These are phyloP conservation scores for Stichodactyla helianthus DNA, from an alignment of 64 coral and sea anemone species.

Conservation along the genomic window DNA sequence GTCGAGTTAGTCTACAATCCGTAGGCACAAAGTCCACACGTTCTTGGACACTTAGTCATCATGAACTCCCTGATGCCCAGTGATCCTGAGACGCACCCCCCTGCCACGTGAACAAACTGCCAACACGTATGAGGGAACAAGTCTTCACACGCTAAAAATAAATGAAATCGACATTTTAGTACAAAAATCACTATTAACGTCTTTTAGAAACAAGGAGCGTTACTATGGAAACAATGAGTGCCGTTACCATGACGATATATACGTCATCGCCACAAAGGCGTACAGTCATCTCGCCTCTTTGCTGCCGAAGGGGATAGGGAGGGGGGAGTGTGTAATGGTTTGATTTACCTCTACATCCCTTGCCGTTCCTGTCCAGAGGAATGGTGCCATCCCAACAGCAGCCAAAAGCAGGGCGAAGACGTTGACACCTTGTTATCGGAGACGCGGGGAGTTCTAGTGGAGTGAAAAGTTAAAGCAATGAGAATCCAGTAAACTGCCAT, in stretches of 20 bases:
- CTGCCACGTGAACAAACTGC: neutral
- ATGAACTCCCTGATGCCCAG: neutral
- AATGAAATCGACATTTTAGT: neutral
- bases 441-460: neutral
- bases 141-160: neutral
- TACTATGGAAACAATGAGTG: neutral
- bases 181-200: no score
- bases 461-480: neutral
- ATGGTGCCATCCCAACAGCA: constrained; percentile 11
- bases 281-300: no score
- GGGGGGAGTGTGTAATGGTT: neutral
- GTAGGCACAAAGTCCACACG: neutral
- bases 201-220: no score
- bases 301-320: no score
- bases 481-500: neutral
- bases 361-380: neutral
- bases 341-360: neutral
- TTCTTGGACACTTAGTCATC: neutral
- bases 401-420: neutral
- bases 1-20: neutral
- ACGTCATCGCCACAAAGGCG: no score
- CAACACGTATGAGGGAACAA: neutral
- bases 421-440: neutral
- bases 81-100: constrained; percentile 3
- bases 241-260: neutral